A percentile compares a stretch with the other conserved stretches of the same genome.
Conservation (phyloP, 2,888 invertebrate genomes). For the Adineta ricciae region DNA sequence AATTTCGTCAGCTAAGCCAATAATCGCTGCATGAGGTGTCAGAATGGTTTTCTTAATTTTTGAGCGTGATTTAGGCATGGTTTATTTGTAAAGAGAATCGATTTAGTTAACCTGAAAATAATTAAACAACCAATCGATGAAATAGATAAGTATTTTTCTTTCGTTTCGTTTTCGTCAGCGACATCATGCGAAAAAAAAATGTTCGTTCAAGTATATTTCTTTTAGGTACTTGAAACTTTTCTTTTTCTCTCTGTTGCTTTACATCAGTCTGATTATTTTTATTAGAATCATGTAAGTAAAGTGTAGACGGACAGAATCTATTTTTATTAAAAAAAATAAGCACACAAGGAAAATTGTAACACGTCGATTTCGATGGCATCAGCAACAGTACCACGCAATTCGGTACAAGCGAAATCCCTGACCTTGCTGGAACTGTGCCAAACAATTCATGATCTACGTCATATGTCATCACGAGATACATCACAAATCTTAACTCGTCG, state of each 20-base stretch:
- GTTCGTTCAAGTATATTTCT: not conserved
- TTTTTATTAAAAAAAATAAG: too few relatives aligned
- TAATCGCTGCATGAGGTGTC: not conserved
- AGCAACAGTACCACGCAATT: not conserved
- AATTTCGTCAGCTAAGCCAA: not conserved
- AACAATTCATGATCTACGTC: not conserved
- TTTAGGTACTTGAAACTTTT: not conserved
- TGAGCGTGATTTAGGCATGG: not conserved
- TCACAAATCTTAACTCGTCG: conserved; percentile 7
- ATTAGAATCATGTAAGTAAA: not conserved
- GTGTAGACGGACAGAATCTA: too few relatives aligned
- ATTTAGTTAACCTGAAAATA: not conserved
- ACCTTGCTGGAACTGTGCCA: not conserved
- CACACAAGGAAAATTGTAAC: too few relatives aligned
- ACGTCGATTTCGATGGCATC: not conserved
- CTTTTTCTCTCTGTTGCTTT: not conserved
- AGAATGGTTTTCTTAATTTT: not conserved
- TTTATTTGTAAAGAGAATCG: not conserved
- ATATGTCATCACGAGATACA: not conserved
- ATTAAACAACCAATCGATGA: not conserved
- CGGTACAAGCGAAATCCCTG: not conserved
- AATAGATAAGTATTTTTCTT: not conserved
- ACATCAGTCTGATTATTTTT: not conserved
- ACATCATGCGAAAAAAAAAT: not conserved
- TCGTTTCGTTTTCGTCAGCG: not conserved